Percentiles rank a stretch among this genome's conserved stretches.
phyloP scores from a whole-genome alignment of 2,888 invertebrate species.

The Melanchra persicariae region DNA sequence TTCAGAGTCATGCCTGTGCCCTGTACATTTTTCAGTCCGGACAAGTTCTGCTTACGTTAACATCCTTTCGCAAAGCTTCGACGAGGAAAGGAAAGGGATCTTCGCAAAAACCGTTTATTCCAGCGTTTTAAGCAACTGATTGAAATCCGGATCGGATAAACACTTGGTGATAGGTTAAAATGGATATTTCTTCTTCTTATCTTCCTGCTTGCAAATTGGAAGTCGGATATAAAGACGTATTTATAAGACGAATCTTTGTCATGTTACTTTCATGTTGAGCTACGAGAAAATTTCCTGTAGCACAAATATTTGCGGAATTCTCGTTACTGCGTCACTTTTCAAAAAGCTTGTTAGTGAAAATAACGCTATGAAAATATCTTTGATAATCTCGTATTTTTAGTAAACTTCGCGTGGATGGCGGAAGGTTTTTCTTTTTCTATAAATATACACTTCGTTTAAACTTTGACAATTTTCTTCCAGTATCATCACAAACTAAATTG shows the following conservation, averaged over 20 bases:
- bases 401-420: not conserved
- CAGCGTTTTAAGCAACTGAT: slow-evolving; percentile 76
- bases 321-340: slow-evolving; percentile 44
- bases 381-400: slow-evolving; percentile 31
- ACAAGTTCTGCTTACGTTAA: slow-evolving; percentile 5
- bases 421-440: not conserved
- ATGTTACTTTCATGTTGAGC: slow-evolving; percentile 51
- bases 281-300: slow-evolving; percentile 39
- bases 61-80: slow-evolving; percentile 40
- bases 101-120: slow-evolving; percentile 72
- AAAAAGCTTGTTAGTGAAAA: slow-evolving; percentile 46
- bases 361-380: slow-evolving; percentile 42
- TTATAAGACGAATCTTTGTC: slow-evolving; percentile 47
- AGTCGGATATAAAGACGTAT: slow-evolving; percentile 60
- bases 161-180: slow-evolving; percentile 70
- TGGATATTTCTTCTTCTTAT: slow-evolving; percentile 68
- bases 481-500: slow-evolving; percentile 16
- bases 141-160: slow-evolving; percentile 73
- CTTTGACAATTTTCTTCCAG: not conserved
- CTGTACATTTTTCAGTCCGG: slow-evolving; percentile 7
- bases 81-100: slow-evolving; percentile 24
- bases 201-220: slow-evolving; percentile 67
- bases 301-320: slow-evolving; percentile 57
- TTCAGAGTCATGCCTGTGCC: not conserved
- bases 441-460: slow-evolving; percentile 14